Percentiles rank a stretch among this genome's conserved stretches.
Evolutionary conservation across 2,797 vertebrate species (phyloP).

Genomic region (Rhinella marina): DNA sequence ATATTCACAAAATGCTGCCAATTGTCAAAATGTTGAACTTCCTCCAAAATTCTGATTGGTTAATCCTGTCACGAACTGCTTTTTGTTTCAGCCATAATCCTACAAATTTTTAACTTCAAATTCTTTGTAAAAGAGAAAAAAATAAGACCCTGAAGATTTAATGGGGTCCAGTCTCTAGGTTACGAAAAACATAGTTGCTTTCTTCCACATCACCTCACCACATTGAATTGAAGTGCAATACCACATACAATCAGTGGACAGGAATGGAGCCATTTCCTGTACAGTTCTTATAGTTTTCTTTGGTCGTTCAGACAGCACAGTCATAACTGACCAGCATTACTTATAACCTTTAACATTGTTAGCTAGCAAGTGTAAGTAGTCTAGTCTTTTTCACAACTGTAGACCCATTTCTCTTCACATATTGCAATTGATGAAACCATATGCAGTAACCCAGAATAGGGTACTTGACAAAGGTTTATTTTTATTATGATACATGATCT

Average conservation of each 20-base stretch:
- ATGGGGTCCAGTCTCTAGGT: no score
- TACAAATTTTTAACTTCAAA: background rate
- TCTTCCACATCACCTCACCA: background rate
- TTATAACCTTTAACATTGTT: no score
- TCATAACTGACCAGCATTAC: no score
- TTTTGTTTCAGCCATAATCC: background rate
- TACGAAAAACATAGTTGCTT: background rate
- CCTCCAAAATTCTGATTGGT: conserved; percentile 13
- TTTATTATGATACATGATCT: no score
- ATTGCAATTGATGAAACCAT: no score
- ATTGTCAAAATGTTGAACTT: conserved; percentile 9
- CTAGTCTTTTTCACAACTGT: no score
- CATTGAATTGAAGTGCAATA: background rate
- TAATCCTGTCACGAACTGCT: conserved; percentile 22
- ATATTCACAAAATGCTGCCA: conserved; percentile 21
- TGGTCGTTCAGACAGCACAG: no score
- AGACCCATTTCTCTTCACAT: no score
- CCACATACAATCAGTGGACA: background rate
- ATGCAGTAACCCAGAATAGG: no score
- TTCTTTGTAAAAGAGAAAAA: background rate
- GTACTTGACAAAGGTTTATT: no score
- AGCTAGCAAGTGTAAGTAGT: no score
- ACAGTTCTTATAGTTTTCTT: no score
- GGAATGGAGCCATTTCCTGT: background rate
- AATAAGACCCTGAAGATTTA: background rate